Conservation (phyloP, 2,113 vertebrate species). For the Aegypius monachus region DNA sequence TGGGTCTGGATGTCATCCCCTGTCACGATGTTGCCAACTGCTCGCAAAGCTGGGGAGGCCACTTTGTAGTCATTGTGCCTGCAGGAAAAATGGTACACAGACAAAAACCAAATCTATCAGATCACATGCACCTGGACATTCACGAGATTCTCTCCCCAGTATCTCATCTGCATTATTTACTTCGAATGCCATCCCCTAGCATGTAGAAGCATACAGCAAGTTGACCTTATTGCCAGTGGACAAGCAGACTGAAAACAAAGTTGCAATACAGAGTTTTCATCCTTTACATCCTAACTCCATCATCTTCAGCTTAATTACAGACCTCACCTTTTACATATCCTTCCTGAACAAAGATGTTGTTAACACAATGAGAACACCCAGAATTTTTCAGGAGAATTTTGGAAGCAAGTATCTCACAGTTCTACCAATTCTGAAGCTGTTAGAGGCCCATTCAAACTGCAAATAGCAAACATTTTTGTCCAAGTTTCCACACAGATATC, state of each 20-base stretch:
- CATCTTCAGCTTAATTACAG: neutral
- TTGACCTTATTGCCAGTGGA: neutral
- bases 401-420: neutral
- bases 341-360: neutral
- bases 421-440: neutral
- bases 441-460: neutral
- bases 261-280: neutral
- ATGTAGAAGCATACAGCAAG: rapidly evolving
- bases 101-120: neutral
- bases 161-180: neutral
- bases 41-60: slow-evolving; percentile 93
- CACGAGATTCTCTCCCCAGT: neutral
- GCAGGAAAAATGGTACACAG: neutral
- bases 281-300: neutral
- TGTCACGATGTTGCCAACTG: slow-evolving; percentile 97
- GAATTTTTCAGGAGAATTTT: neutral
- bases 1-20: slow-evolving; percentile 98
- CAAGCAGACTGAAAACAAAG: neutral
- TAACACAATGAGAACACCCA: neutral
- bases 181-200: neutral
- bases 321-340: neutral
- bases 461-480: neutral
- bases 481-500: neutral
- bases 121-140: neutral
- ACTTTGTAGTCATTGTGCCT: slow-evolving; percentile 99